Base-by-base conservation (phyloP, 2,797 vertebrate species). In the Hippopotamyrus pictus region DNA sequence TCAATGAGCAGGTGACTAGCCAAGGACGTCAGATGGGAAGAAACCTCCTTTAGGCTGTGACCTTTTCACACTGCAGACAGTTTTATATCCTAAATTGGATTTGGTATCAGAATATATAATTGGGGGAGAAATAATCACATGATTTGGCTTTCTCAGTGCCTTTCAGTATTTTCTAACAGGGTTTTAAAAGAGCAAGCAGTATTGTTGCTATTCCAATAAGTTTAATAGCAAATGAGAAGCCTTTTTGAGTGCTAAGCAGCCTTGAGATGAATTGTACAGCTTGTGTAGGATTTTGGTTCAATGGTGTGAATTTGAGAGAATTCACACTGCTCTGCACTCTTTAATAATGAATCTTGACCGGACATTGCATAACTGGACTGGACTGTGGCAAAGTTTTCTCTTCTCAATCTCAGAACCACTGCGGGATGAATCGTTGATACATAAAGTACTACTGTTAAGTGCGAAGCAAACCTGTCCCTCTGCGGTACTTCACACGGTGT, bases 81-180 rank as follows among this genome's bases (percentile, higher is more conserved):
- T 69, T 65, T 46, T 57, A 59, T 87, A 53, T 88, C 85, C 62
- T 33, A 14, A 73, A 14, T 73, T 17, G 41, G 79, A 46, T 76
- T 22, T 46, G 57, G 83, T 86, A 44, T 62, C 88, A 50, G n/a
- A n/a, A 54, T 82, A 82, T 82, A 82, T 82, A 82, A 89, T 69
- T 86, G 84, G 89, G 19, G 46, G 65, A 86, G 50, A 87, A 65
- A 37, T 46, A 51, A 65, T 89, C 89, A 87, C 84, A 57, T 17
- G 46, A 86, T 89, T 89, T 57, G 89, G 84, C 89, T 89, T 69
- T 89, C 62, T 87, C 89, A 89, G 89, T 89, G 89, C 89, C 89
- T 89, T 89, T 87, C 46, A 89, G 84, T 87, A 87, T 76, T 46
- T 41, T 83, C 51, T 54, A 79, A 88, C 88, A 88, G 88, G 88